Base-by-base conservation (phyloP, 2,113 vertebrate species). In the Barnardius zonarius region DNA sequence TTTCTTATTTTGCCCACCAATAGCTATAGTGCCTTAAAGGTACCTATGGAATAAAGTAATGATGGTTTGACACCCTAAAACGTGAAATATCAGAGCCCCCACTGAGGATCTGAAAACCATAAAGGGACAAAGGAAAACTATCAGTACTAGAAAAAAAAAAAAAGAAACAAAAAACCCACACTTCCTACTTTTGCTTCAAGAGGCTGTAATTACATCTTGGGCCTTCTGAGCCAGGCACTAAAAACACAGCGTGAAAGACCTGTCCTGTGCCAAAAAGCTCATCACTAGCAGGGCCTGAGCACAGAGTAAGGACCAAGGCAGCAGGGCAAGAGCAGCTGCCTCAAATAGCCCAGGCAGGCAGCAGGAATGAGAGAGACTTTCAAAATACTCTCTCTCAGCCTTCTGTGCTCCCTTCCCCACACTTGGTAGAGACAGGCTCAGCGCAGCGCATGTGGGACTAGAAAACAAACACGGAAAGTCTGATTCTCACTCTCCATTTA, bases 371-470 rank as follows among this genome's bases (percentile, higher is more conserved):
- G 25, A 30, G 3, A n/a, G 41, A n/a, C 15, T 25, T 68, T 39
- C 39, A 7, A 30, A 51, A 33, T 35, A 9, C 5, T 12, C 22
- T 12, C 54, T 18, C 22, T 25, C 7, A 1, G 43, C 9, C 9
- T 48, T 22, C 46, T 48, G 20, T 44, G 14, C 24, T 83, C 28
- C 54, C 19, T 33, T 41, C 30, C 7, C 33, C 4, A 11, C n/a
- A 2, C 25, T 39, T 31, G 3, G 15, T 1, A n/a, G 20, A 48
- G 48, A 18, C 59, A 30, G 18, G 27, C 35, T 83, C 46, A 12
- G 16, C 17, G 55, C 25, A 28, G 25, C 46, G 28, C 62, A 14
- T 0, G 3, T 0, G 28, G 8, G 33, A 70, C 54, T 17, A 48
- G 2, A 35, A 52, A 37, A 25, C 28, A 23, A 90, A 72, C 27